These are phyloP conservation scores for Botia kubotai DNA, from an alignment of 2,797 vertebrate genomes.

Conservation along the genomic window DNA sequence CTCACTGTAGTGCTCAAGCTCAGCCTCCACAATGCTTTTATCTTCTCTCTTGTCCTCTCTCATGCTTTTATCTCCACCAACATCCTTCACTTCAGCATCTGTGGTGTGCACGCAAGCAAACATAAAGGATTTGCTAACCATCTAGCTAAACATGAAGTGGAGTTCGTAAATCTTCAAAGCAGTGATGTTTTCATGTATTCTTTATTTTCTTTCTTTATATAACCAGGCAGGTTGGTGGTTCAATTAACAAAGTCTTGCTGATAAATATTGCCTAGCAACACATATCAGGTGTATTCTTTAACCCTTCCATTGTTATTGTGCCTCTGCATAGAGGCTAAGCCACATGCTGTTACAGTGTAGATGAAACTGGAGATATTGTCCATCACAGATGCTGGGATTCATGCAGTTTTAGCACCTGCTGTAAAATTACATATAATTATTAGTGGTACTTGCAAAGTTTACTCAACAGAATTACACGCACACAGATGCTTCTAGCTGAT, in stretches of 20 bases:
- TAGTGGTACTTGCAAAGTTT: neutral
- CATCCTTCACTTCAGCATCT: conserved; percentile 3
- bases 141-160: neutral
- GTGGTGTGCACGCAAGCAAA: conserved; percentile 2
- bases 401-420: neutral
- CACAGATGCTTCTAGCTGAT: too few relatives aligned
- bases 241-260: neutral
- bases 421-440: neutral
- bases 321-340: too few relatives aligned
- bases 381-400: too few relatives aligned
- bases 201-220: neutral
- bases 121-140: conserved; percentile 7
- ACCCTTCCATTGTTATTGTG: too few relatives aligned
- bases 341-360: neutral
- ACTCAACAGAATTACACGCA: too few relatives aligned
- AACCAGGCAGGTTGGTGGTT: neutral
- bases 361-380: neutral
- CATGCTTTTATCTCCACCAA: neutral
- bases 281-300: neutral
- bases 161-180: neutral
- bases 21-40: conserved; percentile 21
- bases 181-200: neutral
- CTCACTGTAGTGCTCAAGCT: neutral
- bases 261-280: conserved; percentile 4
- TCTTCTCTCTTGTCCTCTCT: conserved; percentile 1